Base-by-base conservation (phyloP, 2,888 invertebrate genomes). In the Cephus pygmeus region DNA sequence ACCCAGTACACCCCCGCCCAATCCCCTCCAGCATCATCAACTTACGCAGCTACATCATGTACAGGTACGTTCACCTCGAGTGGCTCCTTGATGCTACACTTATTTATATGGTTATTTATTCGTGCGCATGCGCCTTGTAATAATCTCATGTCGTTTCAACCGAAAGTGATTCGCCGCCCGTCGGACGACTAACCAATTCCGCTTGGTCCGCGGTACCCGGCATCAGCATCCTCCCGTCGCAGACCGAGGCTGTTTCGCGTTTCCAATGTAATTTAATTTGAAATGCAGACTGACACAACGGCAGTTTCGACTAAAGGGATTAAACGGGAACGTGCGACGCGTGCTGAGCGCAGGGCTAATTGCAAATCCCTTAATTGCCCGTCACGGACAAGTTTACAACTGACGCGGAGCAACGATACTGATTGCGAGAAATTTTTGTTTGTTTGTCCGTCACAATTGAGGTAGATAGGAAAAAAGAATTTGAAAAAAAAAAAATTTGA, bases 11-110 rank as follows among this genome's bases (percentile, higher is more conserved):
- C 90, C 90, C 77, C 90, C 90, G 80, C 91, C 91, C 73, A 90
- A 91, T 87, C 90, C 90, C 78, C 88, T 90, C 79, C 90, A 91
- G 79, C 90, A 88, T 85, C 92, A 92, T 69, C 93, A 93, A 87
- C 91, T 94, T 88, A 93, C 93, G 86, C 94, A 94, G 78, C 89
- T 94, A 87, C 94, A 94, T 89, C 94, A 90, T 88, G 90, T 90
- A 87, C 90, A 92, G 90, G 91, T 90, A 76, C 75, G 73, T 75
- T 56, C 56, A 56, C 9, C 56, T 56, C 56, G 23, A 56, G 75
- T 71, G 34, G 11, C 74, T 12, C 74, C 9, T 75, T 56, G 34
- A 1, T 40, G 23, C n/a, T 35, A 34, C 36, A 40, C 34, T 73
- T 73, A 73, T 69, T 73, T 75, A 40, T 34, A 56, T 34, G 33